These are phyloP conservation scores for Caenorhabditis imperialis DNA, from an alignment of 2,888 invertebrate species.

Conservation along the genomic window DNA sequence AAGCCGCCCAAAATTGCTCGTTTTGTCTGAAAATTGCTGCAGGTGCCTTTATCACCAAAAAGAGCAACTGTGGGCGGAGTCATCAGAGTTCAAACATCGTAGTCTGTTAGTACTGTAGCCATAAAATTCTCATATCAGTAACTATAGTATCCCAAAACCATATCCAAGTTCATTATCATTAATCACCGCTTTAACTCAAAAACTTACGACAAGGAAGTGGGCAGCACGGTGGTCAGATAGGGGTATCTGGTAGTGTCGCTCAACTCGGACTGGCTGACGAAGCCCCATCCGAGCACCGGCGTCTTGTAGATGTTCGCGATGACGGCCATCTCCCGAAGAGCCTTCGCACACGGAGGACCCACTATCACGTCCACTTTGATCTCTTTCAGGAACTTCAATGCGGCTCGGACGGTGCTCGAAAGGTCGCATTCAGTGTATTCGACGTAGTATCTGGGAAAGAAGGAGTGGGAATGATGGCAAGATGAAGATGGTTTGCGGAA, in stretches of 20 bases:
- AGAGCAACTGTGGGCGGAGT: too few species aligned
- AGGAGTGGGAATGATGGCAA: too few species aligned
- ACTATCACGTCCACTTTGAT: slow-evolving; percentile 67
- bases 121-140: not conserved
- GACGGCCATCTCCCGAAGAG: slow-evolving; percentile 42
- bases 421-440: slow-evolving; percentile 60
- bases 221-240: slow-evolving; percentile 41
- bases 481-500: too few species aligned
- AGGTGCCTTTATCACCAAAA: too few species aligned
- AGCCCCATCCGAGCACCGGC: slow-evolving; percentile 56
- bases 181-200: too few species aligned
- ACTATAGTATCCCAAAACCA: not conserved
- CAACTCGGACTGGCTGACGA: slow-evolving; percentile 42
- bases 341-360: slow-evolving; percentile 66
- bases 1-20: too few species aligned
- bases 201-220: slow-evolving; percentile 39
- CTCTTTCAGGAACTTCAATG: slow-evolving; percentile 62
- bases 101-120: too few species aligned
- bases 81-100: too few species aligned
- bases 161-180: not conserved
- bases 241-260: slow-evolving; percentile 47
- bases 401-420: slow-evolving; percentile 38
- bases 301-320: slow-evolving; percentile 44
- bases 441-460: slow-evolving; percentile 48
- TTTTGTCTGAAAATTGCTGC: not conserved